These are phyloP conservation scores for Ianthella basta DNA, from an alignment of 37 sponge, comb jelly and placozoan species.

Conservation along the genomic window DNA sequence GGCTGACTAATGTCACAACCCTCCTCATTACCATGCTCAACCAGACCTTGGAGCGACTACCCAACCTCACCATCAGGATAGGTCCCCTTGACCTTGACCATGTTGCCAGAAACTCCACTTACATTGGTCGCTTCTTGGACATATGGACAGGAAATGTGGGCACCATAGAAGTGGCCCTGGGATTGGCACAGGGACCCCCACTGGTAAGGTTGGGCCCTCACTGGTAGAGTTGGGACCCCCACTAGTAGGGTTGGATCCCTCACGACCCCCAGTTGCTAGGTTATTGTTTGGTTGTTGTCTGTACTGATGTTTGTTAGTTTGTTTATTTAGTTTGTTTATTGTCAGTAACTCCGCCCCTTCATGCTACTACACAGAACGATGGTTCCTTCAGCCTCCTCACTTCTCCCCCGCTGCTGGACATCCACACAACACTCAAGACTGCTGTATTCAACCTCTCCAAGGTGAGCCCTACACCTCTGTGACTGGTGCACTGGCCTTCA, in stretches of 20 bases:
- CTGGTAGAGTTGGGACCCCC: too few species aligned
- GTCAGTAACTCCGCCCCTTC: too few species aligned
- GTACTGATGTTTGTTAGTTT: too few species aligned
- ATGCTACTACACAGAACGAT: too few species aligned
- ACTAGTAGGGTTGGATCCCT: too few species aligned
- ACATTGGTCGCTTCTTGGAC: neutral
- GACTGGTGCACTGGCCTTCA: too few species aligned
- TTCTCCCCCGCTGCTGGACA: neutral
- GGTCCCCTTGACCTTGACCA: neutral
- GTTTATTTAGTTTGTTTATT: too few species aligned
- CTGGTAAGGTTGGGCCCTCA: neutral
- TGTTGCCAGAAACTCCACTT: neutral
- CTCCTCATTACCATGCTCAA: neutral
- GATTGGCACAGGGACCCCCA: neutral
- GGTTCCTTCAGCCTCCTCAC: neutral
- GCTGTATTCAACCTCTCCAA: neutral
- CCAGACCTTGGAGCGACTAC: constrained; percentile 6
- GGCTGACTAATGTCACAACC: neutral
- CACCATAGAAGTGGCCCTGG: constrained; percentile 8
- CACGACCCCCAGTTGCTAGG: too few species aligned
- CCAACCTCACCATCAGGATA: constrained; percentile 27
- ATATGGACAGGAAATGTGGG: neutral
- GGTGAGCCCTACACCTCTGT: neutral
- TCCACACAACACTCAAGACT: neutral
- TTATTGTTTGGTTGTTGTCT: too few species aligned